Evolutionary conservation across 2,113 vertebrate genomes (phyloP), one percentile per base, ranked within the genome.

Genomic region (Scomber colias): DNA sequence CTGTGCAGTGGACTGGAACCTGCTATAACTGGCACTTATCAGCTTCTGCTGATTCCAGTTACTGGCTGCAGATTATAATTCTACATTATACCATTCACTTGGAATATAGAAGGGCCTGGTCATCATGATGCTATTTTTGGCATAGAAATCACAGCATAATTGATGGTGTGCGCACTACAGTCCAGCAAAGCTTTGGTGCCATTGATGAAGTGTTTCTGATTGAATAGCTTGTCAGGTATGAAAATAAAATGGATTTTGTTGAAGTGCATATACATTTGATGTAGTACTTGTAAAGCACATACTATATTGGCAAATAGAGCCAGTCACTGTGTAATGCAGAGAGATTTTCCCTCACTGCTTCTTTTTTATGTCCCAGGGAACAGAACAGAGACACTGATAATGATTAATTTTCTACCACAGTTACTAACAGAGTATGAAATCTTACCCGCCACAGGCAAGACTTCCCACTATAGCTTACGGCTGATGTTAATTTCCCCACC

Each of bases 21-120:
- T 82, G 71, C 79, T 79, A 73, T 87, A 89, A 81, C 85, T 75
- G 79, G 55, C 85, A 61, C 70, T 75, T 84, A 80, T 54, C 64
- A 73, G 63, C 83, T 71, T 21, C 53, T 49, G 77, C 72, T 82
- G 79, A 76, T 60, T 80, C 59, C 40, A 1, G 62, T 40, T 63
- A 54, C 59, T 40, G 46, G 61, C 74, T 59, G n/a, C 62, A 65
- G 55, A 85, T 82, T 87, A 69, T 73, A 83, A 84, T 77, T 61
- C 80, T 16, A 54, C 75, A 82, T 71, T 84, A 64, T 84, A 75
- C 31, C 51, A 64, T 82, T 88, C 70, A 75, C 68, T 19, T 44
- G 55, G 63, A 84, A 71, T 54, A 55, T 40, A 35, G 67, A 60
- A 12, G 48, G 6, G 21, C 51, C 24, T 53, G 62, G 79, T 68